Evolutionary conservation across 2,888 invertebrate species (phyloP), one percentile per base, ranked within the genome.

Genomic region (Lumbricus terrestris): DNA sequence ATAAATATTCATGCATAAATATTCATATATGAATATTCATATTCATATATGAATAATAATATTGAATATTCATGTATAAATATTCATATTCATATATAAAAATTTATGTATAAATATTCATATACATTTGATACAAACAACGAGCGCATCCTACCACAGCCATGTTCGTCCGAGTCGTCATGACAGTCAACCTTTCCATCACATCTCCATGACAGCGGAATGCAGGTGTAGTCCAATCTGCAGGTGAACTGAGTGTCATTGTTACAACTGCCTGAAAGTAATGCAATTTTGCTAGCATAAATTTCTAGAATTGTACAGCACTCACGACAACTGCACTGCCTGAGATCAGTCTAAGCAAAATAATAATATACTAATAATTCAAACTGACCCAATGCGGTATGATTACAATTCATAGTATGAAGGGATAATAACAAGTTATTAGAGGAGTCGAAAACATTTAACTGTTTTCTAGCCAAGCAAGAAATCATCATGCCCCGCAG

Each of bases 111-210:
- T n/a, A n/a, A n/a, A 69, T 69, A 29, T n/a, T n/a, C 69, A n/a
- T 6, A 1, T 69, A 69, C 69, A n/a, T 69, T 8, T 13, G n/a
- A 69, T 8, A n/a, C 69, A 69, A 23, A 20, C 4, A 69, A 69
- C 11, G 69, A 69, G 13, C n/a, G 8, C 29, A n/a, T 35, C 89
- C 42, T 88, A 90, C 90, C 34, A 33, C 90, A 90, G 29, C 40
- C 33, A 34, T 40, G 33, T 47, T 90, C 90, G 40, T 90, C 90
- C 15, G 89, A 42, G 29, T 82, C 8, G 82, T 90, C 89, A 23
- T 35, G 40, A 69, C 90, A 90, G 35, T 90, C 89, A 18, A 15
- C 88, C 29, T 37, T 13, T 15, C 85, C 89, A 42, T 90, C 69
- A n/a, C 90, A 90, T 34, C 82, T 83, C 54, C 34, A 54, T n/a